Evolutionary conservation across 2,888 invertebrate genomes (phyloP).

Genomic region (Sabatieria punctata): DNA sequence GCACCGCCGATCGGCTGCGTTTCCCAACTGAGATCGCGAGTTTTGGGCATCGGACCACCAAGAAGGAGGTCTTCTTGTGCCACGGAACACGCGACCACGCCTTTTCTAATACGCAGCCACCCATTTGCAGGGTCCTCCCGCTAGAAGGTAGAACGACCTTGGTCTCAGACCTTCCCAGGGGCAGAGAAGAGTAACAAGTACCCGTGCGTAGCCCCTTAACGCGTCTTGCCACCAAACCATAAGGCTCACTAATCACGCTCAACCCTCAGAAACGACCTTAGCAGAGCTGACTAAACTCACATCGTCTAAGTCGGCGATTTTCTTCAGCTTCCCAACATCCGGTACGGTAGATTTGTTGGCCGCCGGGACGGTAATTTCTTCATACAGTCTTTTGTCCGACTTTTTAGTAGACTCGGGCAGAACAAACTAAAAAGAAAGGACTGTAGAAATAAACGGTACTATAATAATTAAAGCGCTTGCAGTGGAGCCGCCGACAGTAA

Average conservation of each 20-base stretch:
- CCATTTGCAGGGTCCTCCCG: background rate
- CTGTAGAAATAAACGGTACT: constrained; percentile 1
- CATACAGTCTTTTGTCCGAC: constrained; percentile 54
- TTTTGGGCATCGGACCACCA: background rate
- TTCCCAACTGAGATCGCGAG: background rate
- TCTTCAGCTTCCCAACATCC: too few relatives aligned
- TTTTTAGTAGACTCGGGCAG: constrained; percentile 61
- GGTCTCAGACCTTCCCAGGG: constrained; percentile 7
- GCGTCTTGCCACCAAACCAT: background rate
- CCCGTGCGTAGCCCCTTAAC: constrained; percentile 2
- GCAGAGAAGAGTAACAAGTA: background rate
- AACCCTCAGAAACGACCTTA: too few relatives aligned
- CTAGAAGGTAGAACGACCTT: background rate
- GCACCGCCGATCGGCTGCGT: constrained; percentile 1
- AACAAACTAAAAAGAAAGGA: constrained; percentile 44
- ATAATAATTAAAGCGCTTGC: background rate
- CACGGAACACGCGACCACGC: background rate
- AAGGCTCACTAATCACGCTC: background rate
- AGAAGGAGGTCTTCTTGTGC: constrained; percentile 3
- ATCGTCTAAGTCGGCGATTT: too few relatives aligned
- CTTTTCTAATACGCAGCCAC: constrained; percentile 3
- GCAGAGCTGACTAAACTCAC: too few relatives aligned
- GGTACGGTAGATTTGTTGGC: too few relatives aligned
- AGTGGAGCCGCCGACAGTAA: background rate
- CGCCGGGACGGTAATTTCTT: constrained; percentile 52